Evolutionary conservation across 1,140 invertebrate species (phyloP).

Genomic region (Bombus balteatus): DNA sequence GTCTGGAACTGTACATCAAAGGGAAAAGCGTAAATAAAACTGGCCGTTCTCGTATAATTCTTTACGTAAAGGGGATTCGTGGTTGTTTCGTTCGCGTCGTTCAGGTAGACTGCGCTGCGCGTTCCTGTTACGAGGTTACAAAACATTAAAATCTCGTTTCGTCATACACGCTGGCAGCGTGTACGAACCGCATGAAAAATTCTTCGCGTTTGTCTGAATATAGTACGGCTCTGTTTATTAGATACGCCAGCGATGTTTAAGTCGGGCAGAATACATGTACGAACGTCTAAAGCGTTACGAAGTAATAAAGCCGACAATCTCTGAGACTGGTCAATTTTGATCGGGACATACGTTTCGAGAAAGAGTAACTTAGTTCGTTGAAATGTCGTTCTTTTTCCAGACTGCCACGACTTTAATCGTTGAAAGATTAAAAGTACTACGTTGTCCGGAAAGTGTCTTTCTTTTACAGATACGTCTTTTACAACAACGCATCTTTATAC

Average conservation of each 20-base stretch:
- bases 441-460: background rate
- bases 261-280: background rate
- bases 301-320: background rate
- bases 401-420: background rate
- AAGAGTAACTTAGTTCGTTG: too few species aligned
- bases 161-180: too few species aligned
- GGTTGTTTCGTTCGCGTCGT: background rate
- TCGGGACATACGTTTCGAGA: background rate
- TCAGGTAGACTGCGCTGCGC: background rate
- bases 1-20: background rate
- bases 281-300: too few species aligned
- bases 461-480: too few species aligned
- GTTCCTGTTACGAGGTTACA: background rate
- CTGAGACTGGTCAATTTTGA: background rate
- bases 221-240: background rate
- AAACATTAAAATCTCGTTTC: conserved; percentile 16
- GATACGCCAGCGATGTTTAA: background rate
- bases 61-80: background rate
- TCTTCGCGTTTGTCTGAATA: background rate
- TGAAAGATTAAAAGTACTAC: background rate
- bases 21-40: background rate
- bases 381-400: background rate
- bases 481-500: too few species aligned
- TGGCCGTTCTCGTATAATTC: background rate
- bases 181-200: background rate